Base-by-base conservation (phyloP, 2,888 invertebrate species). In the Elysia crispata region DNA sequence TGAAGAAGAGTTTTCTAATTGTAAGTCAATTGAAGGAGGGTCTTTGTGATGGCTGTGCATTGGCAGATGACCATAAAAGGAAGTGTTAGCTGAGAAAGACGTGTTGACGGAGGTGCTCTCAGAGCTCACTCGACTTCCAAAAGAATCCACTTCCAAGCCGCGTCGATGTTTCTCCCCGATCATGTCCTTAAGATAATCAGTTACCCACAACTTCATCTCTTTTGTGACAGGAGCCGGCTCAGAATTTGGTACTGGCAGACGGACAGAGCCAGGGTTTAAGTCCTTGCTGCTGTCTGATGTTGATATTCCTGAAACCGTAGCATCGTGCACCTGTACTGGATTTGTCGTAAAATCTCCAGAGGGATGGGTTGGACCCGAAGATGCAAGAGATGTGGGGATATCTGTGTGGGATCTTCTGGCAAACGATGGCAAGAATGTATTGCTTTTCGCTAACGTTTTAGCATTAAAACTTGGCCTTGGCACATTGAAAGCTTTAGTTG, bases 391-490 rank as follows among this genome's bases (percentile, higher is more conserved):
- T 23, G 49, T 25, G 15, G 73, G 25, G 11, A 41, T 41, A 41
- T 41, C 41, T 11, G 41, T 41, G 11, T 41, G 41, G 11, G 41
- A 41, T 73, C 60, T 75, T 30, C 28, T 62, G 13, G 75, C 75
- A 28, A 57, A 75, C 23, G 75, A 57, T 75, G 75, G 75, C 20
- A 75, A 20, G 11, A 75, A 15, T 13, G 57, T 20, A 15, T 60
- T 25, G n/a, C n/a, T 30, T 60, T 57, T 54, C 1, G 69, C 60
- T 28, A 80, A 69, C 33, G 69, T 41, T 13, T 75, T 75, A 15
- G 79, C 79, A 60, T 80, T 70, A 15, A 80, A 80, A n/a, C 67
- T 67, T n/a, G 79, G 79, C 54, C 62, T 80, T 5, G 79, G 79
- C 13, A 69, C 79, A 60, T 23, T 60, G 41, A 41, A 3, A 41